These are phyloP conservation scores for Helostoma temminkii DNA, from an alignment of 2,797 vertebrate genomes.

Conservation along the genomic window DNA sequence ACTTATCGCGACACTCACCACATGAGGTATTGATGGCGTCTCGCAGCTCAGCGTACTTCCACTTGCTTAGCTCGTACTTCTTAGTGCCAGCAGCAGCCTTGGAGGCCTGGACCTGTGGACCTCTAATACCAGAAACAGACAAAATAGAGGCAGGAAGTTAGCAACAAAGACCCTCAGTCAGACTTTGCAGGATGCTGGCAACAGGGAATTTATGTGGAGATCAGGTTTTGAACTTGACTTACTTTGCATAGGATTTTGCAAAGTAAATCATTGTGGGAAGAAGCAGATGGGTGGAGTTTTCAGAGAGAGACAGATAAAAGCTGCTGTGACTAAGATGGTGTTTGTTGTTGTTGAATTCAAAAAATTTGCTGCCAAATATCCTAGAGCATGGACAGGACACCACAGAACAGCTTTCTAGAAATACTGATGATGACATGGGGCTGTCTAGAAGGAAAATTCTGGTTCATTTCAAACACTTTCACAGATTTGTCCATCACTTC, in stretches of 20 bases:
- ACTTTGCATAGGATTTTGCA: neutral
- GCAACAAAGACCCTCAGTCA: neutral
- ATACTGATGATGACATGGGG: too few relatives aligned
- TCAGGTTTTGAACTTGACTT: neutral
- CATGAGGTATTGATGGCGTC: conserved; percentile 99
- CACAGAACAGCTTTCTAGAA: too few relatives aligned
- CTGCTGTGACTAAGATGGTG: too few relatives aligned
- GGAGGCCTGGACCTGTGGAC: conserved; percentile 92
- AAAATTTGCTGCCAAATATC: too few relatives aligned
- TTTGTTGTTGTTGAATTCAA: too few relatives aligned
- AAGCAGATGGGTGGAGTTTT: conserved; percentile 41
- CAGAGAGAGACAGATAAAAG: neutral
- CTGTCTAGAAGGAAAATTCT: too few relatives aligned
- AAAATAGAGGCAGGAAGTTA: conserved; percentile 34
- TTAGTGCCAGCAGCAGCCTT: conserved; percentile 91
- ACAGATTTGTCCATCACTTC: too few relatives aligned
- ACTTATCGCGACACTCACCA: conserved; percentile 87
- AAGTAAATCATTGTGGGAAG: neutral
- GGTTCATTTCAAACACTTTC: too few relatives aligned
- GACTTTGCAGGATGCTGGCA: conserved; percentile 7
- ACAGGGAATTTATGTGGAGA: neutral
- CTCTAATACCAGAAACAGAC: conserved; percentile 80
- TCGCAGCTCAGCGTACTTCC: conserved; percentile 97
- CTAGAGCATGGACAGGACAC: too few relatives aligned
- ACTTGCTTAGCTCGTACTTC: conserved; percentile 97